A percentile compares a stretch with the other conserved stretches of the same genome.
These are phyloP conservation scores for Anthopleura sola DNA, from an alignment of 64 coral and sea anemone species.

Conservation along the genomic window DNA sequence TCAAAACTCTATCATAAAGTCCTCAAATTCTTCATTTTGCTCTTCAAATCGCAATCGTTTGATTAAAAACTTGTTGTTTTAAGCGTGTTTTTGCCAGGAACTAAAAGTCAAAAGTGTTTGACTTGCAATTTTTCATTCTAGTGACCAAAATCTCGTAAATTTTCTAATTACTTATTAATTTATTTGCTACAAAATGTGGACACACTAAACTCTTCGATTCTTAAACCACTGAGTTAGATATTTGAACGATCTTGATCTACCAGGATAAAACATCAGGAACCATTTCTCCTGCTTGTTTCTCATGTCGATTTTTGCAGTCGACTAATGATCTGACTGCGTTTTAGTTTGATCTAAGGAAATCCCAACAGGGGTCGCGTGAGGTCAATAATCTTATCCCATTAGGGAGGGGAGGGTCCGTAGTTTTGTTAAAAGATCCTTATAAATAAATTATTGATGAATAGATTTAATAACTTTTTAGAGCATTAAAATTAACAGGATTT, in stretches of 20 bases:
- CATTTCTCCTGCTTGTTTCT: not conserved
- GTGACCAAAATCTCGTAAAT: not conserved
- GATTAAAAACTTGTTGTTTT: not conserved
- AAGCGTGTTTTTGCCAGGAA: not conserved
- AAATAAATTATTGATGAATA: not conserved
- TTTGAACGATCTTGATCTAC: not conserved
- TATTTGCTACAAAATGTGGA: not conserved
- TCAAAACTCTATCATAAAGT: not conserved
- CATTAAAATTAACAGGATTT: too few relatives aligned
- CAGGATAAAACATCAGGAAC: not conserved
- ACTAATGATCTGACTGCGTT: constrained; percentile 6
- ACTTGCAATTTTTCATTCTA: not conserved
- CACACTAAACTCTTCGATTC: not conserved
- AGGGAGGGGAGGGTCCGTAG: not conserved
- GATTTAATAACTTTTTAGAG: not conserved
- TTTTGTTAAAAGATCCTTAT: not conserved
- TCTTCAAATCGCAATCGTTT: not conserved
- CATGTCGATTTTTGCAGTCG: not conserved
- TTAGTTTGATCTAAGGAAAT: not conserved
- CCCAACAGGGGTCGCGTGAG: not conserved
- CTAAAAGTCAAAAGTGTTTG: not conserved
- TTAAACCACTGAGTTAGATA: not conserved
- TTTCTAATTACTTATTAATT: constrained; percentile 6
- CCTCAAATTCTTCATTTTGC: not conserved
- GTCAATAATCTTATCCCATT: not conserved